These are phyloP conservation scores for Harpagoxenus sublaevis DNA, from an alignment of 2,888 invertebrate species.

Conservation along the genomic window DNA sequence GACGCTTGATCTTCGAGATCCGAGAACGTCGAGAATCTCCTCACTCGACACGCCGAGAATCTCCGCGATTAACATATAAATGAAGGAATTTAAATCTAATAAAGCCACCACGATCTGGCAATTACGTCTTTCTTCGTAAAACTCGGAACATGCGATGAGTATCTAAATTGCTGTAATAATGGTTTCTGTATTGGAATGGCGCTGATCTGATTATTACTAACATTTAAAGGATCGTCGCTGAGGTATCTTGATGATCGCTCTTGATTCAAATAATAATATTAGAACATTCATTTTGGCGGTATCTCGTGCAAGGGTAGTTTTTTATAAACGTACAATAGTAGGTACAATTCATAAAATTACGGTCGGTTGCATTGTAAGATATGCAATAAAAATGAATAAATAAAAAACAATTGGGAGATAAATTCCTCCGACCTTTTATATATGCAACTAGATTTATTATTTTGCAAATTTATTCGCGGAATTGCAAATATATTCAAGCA, in stretches of 20 bases:
- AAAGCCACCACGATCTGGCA: slow-evolving; percentile 39
- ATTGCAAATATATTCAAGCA: slow-evolving; percentile 6
- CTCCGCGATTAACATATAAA: slow-evolving; percentile 66
- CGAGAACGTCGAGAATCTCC: background rate
- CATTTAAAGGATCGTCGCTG: background rate
- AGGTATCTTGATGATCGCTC: background rate
- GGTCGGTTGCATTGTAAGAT: background rate
- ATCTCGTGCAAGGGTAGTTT: background rate
- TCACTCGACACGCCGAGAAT: slow-evolving; percentile 23
- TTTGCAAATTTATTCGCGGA: slow-evolving; percentile 33
- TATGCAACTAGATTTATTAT: slow-evolving; percentile 22
- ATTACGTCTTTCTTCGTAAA: slow-evolving; percentile 39
- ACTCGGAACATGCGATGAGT: slow-evolving; percentile 12
- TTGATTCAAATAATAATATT: background rate
- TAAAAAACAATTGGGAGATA: background rate
- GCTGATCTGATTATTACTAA: slow-evolving; percentile 9
- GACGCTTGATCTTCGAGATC: slow-evolving; percentile 19
- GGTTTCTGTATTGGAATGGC: background rate
- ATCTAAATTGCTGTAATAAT: slow-evolving; percentile 42
- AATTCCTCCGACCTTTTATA: background rate
- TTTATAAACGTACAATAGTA: background rate
- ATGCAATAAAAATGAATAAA: slow-evolving; percentile 4
- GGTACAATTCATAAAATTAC: slow-evolving; percentile 3
- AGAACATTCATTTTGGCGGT: background rate
- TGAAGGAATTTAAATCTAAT: slow-evolving; percentile 69